Base-by-base conservation (phyloP, 2,797 vertebrate genomes). In the Pogonophryne albipinna region DNA sequence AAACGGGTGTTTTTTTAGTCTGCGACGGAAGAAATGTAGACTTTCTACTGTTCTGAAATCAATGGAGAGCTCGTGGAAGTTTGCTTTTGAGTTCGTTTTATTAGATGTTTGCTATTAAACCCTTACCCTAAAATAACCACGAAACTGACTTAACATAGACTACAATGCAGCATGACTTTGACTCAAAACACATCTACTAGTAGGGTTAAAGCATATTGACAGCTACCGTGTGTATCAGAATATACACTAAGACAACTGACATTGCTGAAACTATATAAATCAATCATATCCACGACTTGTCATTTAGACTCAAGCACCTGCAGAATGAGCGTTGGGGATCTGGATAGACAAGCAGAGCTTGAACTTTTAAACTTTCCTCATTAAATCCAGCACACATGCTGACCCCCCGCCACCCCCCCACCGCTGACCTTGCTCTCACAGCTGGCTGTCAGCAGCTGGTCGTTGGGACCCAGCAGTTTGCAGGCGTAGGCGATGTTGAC, bases 401-500 rank as follows among this genome's bases (percentile, higher is more conserved):
- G 1, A 11, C 7, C n/a, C 6, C 6, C 46, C 6, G 4, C 27
- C 6, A n/a, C 10, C 8, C 49, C 27, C 27, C 4, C 27, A 4
- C 1, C 23, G 42, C 83, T 67, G 69, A 99, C 98, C 93, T 95
- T 95, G 85, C 86, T 96, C 10, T 92, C 92, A 71, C 96, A 94
- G 72, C 94, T 95, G 53, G 96, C 94, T 3, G 90, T 93, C 78
- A 97, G 95, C 73, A 99, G 93, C 27, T 80, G 92, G 86, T 99
- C 97, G 0, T 82, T 85, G 0, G 93, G 86, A 45, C 94, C 88
- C 7, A 99, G 92, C 0, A 99, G 95, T 74, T 93, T 97, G 89
- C 97, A 99, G 9, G 97, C 96, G 46, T 94, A 95, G 4, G 97
- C 97, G 2, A 99, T 96, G 86, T 97, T 99, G 89, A 99, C 83